Evolutionary conservation across 2,113 vertebrate genomes (phyloP).

Genomic region (Isurus oxyrinchus): DNA sequence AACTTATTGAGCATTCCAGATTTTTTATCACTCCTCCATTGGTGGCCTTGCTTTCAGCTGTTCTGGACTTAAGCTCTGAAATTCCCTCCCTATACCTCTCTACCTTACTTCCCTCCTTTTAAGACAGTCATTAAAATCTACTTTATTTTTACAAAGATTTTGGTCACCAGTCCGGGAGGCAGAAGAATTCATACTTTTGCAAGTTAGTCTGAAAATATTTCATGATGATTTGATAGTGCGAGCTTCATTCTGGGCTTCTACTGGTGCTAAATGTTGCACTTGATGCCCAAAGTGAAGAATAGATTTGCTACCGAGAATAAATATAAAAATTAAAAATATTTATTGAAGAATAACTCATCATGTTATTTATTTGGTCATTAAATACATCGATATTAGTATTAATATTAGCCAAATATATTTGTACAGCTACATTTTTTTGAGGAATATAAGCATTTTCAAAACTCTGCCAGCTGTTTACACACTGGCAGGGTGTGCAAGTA

Average conservation of each 20-base stretch:
- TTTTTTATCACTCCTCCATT: too few relatives aligned
- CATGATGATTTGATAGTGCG: background rate
- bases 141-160: too few relatives aligned
- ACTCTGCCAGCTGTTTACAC: background rate
- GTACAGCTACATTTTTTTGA: background rate
- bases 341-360: background rate
- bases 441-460: background rate
- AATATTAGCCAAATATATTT: background rate
- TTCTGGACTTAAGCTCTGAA: too few relatives aligned
- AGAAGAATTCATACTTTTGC: background rate
- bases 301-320: background rate
- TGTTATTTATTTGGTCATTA: background rate
- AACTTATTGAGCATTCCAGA: too few relatives aligned
- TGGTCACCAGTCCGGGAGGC: background rate
- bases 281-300: background rate
- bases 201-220: background rate
- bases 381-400: background rate
- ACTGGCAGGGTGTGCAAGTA: too few relatives aligned
- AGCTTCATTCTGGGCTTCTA: background rate
- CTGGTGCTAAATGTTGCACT: background rate
- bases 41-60: too few relatives aligned
- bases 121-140: too few relatives aligned
- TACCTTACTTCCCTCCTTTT: background rate
- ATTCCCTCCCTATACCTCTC: too few relatives aligned
- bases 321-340: background rate